Evolutionary conservation across 2,797 vertebrate species (phyloP), one percentile per base, ranked within the genome.

Genomic region (Danio choprae): DNA sequence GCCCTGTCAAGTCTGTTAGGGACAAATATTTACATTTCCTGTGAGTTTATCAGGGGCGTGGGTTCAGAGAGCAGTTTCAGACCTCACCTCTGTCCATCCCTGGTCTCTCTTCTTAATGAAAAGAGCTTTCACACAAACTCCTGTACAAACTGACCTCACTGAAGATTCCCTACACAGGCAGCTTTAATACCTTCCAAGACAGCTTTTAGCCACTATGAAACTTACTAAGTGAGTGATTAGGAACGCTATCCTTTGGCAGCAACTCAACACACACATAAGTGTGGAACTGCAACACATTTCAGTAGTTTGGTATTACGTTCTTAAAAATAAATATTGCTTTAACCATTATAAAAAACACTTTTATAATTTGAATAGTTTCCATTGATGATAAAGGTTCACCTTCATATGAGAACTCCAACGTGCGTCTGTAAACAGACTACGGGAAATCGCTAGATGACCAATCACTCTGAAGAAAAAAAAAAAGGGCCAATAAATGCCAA

Each of bases 11-110:
- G 84, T 63, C 70, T 29, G 51, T 72, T 81, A 41, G 38, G 64
- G 77, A 82, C 83, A 87, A 85, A 90, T 88, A 88, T 89, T 89
- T 85, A 88, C 77, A 41, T 69, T 38, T 83, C 65, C 77, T 56
- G 50, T 80, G 77, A 86, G 83, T 90, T 89, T 75, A 89, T 89
- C 86, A 3, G 29, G 3, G 84, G 63, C 0, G 2, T 63, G 56
- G 75, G 41, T 58, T 77, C 22, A 63, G 59, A 65, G 63, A 65
- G 72, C 18, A n/a, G 22, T 79, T 81, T 87, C 65, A 70, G 59
- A 84, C 73, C 81, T 46, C 79, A 55, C 63, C 63, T 59, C 72
- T 38, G 63, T 73, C 83, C 78, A 29, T 46, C 68, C 48, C 36
- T 38, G 56, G 50, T 62, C 29, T 68, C 80, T 70, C 79, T 63